Percentiles rank a stretch among this genome's conserved stretches.
phyloP scores from a whole-genome alignment of 1,140 invertebrate species.

The Micrasema minimum region DNA sequence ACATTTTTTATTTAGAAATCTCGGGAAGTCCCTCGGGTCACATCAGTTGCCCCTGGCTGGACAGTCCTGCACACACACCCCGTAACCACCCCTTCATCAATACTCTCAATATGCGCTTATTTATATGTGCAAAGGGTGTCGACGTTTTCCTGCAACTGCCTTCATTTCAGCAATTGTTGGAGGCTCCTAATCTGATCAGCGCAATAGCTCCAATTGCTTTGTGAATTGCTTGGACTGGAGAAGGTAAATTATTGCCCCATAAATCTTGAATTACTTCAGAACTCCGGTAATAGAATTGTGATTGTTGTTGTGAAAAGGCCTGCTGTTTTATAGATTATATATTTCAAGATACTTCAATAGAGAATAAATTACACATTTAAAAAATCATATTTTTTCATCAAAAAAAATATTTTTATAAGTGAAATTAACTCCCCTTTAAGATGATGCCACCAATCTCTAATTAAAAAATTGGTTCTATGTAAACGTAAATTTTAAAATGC shows the following conservation, averaged over 20 bases:
- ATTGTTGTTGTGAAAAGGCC: too few relatives aligned
- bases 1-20: slow-evolving; percentile 52
- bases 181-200: slow-evolving; percentile 24
- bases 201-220: slow-evolving; percentile 17
- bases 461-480: too few relatives aligned
- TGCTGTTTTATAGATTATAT: background rate
- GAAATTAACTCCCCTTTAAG: too few relatives aligned
- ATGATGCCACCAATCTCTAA: too few relatives aligned
- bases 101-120: background rate
- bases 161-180: slow-evolving; percentile 6
- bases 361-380: too few relatives aligned
- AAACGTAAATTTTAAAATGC: too few relatives aligned
- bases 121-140: slow-evolving; percentile 27
- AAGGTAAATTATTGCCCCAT: slow-evolving; percentile 20
- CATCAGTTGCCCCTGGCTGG: slow-evolving; percentile 49
- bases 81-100: background rate
- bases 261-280: slow-evolving; percentile 12
- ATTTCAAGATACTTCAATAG: too few relatives aligned
- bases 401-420: too few relatives aligned
- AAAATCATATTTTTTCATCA: too few relatives aligned
- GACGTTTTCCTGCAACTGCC: slow-evolving; percentile 1
- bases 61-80: slow-evolving; percentile 48
- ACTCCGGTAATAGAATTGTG: background rate
- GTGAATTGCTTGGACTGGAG: slow-evolving; percentile 5
- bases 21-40: slow-evolving; percentile 50